These are phyloP conservation scores for Aphidius gifuensis DNA, from an alignment of 1,140 invertebrate species.

Conservation along the genomic window DNA sequence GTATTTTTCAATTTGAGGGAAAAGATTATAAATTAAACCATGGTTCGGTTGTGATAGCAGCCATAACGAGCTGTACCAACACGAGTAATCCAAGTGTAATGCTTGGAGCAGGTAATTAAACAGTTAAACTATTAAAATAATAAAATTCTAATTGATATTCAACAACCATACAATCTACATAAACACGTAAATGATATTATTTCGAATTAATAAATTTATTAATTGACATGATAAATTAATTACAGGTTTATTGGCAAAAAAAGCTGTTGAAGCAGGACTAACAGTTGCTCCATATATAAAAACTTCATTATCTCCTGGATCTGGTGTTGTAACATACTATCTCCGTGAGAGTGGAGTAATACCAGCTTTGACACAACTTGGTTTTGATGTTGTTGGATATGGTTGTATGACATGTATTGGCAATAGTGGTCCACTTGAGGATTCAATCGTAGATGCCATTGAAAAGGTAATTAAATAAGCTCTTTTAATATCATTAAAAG, in stretches of 20 bases:
- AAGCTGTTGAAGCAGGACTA: conserved; percentile 89
- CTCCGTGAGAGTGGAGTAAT: conserved; percentile 84
- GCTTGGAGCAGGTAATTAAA: conserved; percentile 76
- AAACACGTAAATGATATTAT: no score
- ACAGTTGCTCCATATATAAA: conserved; percentile 91
- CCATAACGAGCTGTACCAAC: conserved; percentile 97
- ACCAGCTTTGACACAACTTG: conserved; percentile 80
- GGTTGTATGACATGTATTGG: conserved; percentile 99
- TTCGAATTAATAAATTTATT: background rate
- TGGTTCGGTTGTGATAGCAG: conserved; percentile 94
- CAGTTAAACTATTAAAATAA: no score
- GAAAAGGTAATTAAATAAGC: conserved; percentile 68
- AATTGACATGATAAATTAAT: conserved; percentile 2
- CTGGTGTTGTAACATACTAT: conserved; percentile 97
- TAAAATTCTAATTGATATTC: no score
- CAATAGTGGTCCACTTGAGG: conserved; percentile 91
- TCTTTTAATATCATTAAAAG: conserved; percentile 7
- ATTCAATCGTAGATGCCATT: conserved; percentile 86
- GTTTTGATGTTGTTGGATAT: conserved; percentile 94
- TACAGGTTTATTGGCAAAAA: conserved; percentile 86
- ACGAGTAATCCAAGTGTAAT: conserved; percentile 97
- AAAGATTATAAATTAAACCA: conserved; percentile 82
- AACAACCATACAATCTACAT: no score
- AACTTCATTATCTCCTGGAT: conserved; percentile 93
- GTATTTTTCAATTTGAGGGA: conserved; percentile 77